Conservation (phyloP, 2,113 vertebrate species). For the Lates calcarifer region DNA sequence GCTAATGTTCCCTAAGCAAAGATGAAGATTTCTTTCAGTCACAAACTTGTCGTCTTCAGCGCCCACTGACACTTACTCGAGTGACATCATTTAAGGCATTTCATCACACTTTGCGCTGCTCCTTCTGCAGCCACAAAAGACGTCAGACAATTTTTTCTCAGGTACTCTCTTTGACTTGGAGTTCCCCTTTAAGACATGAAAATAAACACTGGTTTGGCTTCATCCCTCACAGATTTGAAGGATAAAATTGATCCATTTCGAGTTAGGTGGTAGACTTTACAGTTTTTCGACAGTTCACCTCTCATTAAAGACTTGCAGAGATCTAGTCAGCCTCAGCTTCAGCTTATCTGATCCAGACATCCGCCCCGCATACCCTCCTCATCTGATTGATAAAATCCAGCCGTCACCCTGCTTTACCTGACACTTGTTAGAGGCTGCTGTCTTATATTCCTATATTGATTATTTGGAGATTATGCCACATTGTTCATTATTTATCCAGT, state of each 20-base stretch:
- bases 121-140: neutral
- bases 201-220: constrained; percentile 10
- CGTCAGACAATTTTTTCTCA: neutral
- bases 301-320: constrained; percentile 63
- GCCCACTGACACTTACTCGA: neutral
- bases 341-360: constrained; percentile 80
- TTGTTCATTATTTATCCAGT: constrained; percentile 17
- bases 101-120: neutral
- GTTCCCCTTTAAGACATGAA: neutral
- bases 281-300: constrained; percentile 32
- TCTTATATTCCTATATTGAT: constrained; percentile 39
- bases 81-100: neutral
- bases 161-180: neutral
- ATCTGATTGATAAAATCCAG: constrained; percentile 46
- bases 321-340: constrained; percentile 46
- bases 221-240: constrained; percentile 11
- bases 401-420: constrained; percentile 37
- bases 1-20: neutral
- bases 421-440: constrained; percentile 15
- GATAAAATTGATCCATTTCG: constrained; percentile 39
- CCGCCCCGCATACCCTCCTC: constrained; percentile 3
- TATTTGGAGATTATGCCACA: constrained; percentile 13
- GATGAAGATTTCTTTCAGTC: neutral
- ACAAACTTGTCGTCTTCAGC: neutral
- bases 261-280: constrained; percentile 30